These are phyloP conservation scores for Dermochelys coriacea DNA, from an alignment of 2,797 vertebrate species.

Conservation along the genomic window DNA sequence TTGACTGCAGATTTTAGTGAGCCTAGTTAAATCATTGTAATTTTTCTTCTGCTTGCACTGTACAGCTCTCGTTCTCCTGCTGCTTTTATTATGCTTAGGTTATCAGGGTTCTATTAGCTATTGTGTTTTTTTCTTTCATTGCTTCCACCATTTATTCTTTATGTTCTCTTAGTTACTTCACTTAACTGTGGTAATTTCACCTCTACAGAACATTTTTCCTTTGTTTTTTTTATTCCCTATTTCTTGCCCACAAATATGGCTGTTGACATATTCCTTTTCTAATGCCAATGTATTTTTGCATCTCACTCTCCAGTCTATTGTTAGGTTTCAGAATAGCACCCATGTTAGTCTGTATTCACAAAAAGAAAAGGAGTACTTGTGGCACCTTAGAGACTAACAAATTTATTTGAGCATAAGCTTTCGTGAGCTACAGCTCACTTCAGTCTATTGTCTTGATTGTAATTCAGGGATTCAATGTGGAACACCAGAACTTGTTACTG, in stretches of 20 bases:
- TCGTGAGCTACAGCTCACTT: no score
- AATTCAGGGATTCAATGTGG: not conserved
- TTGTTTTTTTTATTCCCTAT: constrained; percentile 12
- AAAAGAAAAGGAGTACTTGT: no score
- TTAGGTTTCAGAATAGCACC: no score
- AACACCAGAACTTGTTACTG: not conserved
- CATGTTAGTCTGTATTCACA: no score
- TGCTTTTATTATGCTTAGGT: constrained; percentile 39
- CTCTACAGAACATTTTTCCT: constrained; percentile 55
- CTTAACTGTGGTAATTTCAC: constrained; percentile 42
- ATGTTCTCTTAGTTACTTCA: constrained; percentile 60
- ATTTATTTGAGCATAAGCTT: no score
- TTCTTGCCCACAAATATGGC: constrained; percentile 18
- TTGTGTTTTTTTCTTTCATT: constrained; percentile 35
- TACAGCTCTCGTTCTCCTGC: not conserved
- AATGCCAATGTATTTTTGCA: not conserved
- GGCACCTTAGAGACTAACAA: no score
- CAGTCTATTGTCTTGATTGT: not conserved
- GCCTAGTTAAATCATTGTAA: constrained; percentile 40
- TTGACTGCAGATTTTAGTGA: constrained; percentile 28
- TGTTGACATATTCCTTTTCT: constrained; percentile 49
- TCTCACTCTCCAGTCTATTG: not conserved
- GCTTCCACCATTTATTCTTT: constrained; percentile 49
- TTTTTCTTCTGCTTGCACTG: not conserved
- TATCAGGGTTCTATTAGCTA: constrained; percentile 19